Base-by-base conservation (phyloP, 2,797 vertebrate species). In the Gambusia yucatana region DNA sequence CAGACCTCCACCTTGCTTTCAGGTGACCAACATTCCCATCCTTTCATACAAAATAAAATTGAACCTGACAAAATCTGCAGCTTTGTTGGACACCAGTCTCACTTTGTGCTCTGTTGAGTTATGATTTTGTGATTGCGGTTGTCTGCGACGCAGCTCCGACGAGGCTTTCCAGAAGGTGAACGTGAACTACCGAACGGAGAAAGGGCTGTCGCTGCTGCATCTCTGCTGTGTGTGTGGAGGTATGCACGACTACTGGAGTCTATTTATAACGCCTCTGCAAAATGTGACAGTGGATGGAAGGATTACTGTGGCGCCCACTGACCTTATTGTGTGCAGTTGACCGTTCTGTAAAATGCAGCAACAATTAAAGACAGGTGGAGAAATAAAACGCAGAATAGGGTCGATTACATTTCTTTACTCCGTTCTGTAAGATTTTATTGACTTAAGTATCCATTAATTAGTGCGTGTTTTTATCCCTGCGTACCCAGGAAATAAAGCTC, bases 161-260 rank as follows among this genome's bases (percentile, higher is more conserved):
- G 98, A 99, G 91, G 97, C 97, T 79, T 99, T 99, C 91, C 95
- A 95, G 94, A 98, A 98, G 94, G 97, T 99, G 86, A 99, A 98
- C 85, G 87, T 98, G 86, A 97, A 96, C 95, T 98, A 97, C 90
- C 95, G 97, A 76, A 97, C 98, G 22, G 97, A 97, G 90, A 96
- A 93, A 41, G 97, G 98, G 9, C 94, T 99, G 74, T 98, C 98
- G 14, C 96, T 99, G 84, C 96, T 99, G 67, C 98, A 99, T 91
- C 96, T 99, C 82, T 98, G 97, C 93, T 99, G 97, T 69, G 87
- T 96, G 1, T 99, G 97, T 78, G 95, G 95, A 87, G 98, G 98
- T 99, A 93, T 87, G 96, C 92, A 77, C 78, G 84, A 63, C 80
- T 77, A 20, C 78, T 44, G 17, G 22, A 25, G 76, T 80, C 93